phyloP scores from a whole-genome alignment of 1,140 invertebrate species.

The Hesperophylax magnus region DNA sequence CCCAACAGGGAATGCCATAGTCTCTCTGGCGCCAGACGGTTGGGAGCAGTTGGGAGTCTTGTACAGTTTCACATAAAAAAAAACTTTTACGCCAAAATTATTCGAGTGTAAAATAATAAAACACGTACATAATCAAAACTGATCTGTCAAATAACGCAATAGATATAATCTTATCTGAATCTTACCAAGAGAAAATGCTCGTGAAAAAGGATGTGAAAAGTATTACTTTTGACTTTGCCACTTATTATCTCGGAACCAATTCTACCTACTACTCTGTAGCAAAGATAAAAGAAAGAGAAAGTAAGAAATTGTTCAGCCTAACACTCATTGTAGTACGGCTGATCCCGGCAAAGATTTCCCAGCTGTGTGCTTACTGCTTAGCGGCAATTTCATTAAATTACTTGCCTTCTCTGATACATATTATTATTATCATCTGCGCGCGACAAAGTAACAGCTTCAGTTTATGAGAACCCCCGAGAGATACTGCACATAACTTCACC shows the following conservation, averaged over 20 bases:
- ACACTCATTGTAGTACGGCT: neutral
- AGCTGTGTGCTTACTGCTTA: conserved; percentile 28
- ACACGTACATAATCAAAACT: too few species aligned
- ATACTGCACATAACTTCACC: conserved; percentile 4
- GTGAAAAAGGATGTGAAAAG: too few species aligned
- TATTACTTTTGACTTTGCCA: neutral
- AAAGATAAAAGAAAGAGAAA: neutral
- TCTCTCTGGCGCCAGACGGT: too few species aligned
- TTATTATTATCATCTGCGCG: neutral
- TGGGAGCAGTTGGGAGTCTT: too few species aligned
- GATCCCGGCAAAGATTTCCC: conserved; percentile 15
- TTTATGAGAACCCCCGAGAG: conserved; percentile 9
- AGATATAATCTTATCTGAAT: too few species aligned
- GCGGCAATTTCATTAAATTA: neutral
- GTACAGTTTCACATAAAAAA: too few species aligned
- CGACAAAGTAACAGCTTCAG: neutral
- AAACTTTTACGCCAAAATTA: too few species aligned
- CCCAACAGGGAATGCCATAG: too few species aligned
- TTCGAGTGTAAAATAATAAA: too few species aligned
- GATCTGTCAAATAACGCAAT: too few species aligned
- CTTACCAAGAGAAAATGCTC: too few species aligned
- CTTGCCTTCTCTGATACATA: conserved; percentile 7
- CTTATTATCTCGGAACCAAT: neutral
- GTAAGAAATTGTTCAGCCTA: neutral
- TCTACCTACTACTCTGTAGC: neutral